Conservation (phyloP, 2,797 vertebrate genomes). For the Glossophaga mutica region DNA sequence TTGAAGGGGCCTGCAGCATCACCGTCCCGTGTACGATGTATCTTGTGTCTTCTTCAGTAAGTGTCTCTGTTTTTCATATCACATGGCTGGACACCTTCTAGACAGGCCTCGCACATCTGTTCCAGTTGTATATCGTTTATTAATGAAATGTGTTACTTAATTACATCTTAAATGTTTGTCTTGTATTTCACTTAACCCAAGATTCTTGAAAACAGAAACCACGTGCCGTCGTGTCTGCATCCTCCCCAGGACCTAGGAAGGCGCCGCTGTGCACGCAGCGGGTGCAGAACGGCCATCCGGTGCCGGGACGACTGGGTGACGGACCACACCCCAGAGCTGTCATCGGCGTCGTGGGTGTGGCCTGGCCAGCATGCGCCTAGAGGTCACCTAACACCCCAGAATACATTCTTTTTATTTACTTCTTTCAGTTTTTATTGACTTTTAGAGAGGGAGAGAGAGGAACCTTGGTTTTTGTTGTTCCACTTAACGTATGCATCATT, state of each 20-base stretch:
- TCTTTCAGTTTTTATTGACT: too few relatives aligned
- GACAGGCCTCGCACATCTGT: not conserved
- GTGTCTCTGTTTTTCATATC: too few relatives aligned
- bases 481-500: too few relatives aligned
- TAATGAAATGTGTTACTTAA: not conserved
- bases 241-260: not conserved
- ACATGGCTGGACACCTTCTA: too few relatives aligned
- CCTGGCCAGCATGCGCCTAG: not conserved
- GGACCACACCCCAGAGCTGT: not conserved
- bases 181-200: not conserved
- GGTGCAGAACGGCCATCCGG: not conserved
- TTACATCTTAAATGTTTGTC: not conserved
- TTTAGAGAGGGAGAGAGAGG: too few relatives aligned
- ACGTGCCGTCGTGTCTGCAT: not conserved
- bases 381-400: not conserved
- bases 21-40: too few relatives aligned
- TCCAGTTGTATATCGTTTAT: not conserved
- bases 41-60: too few relatives aligned
- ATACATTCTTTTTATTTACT: not conserved
- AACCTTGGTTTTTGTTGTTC: too few relatives aligned
- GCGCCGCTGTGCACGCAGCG: not conserved
- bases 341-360: not conserved
- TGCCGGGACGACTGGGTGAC: conserved; percentile 26
- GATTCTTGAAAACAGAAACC: not conserved
- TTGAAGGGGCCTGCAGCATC: too few relatives aligned